Evolutionary conservation across 2,797 vertebrate genomes (phyloP), one percentile per base, ranked within the genome.

Genomic region (Synanceia verrucosa): DNA sequence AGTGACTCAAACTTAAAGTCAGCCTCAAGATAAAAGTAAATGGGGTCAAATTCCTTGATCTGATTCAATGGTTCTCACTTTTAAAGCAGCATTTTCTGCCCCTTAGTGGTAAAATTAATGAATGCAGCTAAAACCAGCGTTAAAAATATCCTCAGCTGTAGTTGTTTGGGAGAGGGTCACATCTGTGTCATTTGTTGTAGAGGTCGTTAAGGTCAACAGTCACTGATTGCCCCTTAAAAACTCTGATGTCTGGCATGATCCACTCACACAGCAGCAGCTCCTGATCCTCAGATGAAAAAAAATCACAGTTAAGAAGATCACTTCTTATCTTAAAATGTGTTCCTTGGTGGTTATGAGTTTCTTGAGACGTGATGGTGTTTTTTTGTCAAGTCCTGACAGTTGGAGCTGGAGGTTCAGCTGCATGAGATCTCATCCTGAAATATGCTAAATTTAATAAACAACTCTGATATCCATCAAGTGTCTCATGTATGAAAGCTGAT

Each of bases 261-360:
- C 13, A 51, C 59, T 71, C 72, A 46, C 43, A 70, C 64, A 82
- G 66, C 65, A 29, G 13, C 57, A 57, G 34, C 61, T 64, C 76
- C 41, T 47, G 51, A 53, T 52, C 39, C 4, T 33, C 53, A 7
- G 10, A 31, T 13, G 31, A 11, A 55, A 9, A 1, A 34, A 23
- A 14, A 6, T 18, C 14, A 18, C n/a, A n/a, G n/a, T n/a, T n/a
- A n/a, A n/a, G n/a, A n/a, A n/a, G n/a, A n/a, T n/a, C n/a, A n/a
- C n/a, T n/a, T n/a, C n/a, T n/a, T n/a, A n/a, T n/a, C n/a, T n/a
- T n/a, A n/a, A n/a, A n/a, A n/a, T n/a, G n/a, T n/a, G n/a, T n/a
- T n/a, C n/a, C n/a, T n/a, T n/a, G n/a, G 3, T 8, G 37, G 14
- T 18, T 18, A 8, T 2, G 44, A 12, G 51, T 4, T 26, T 47